Conservation (phyloP, 2,113 vertebrate species). For the Brachyhypopomus gauderio region DNA sequence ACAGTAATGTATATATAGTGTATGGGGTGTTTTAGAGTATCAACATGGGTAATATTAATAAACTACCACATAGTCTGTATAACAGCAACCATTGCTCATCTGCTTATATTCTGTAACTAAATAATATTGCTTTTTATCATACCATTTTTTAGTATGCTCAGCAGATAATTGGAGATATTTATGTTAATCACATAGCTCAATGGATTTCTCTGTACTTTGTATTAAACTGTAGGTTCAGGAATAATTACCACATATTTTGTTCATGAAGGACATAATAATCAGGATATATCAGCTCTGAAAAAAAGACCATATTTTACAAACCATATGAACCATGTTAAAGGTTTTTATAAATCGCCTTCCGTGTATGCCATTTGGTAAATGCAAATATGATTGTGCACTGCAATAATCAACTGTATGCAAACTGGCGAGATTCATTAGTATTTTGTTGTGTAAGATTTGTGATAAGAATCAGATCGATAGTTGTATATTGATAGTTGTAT, state of each 20-base stretch:
- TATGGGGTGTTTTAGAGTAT: no score
- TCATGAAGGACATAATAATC: slow-evolving; percentile 27
- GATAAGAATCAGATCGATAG: slow-evolving; percentile 26
- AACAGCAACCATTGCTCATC: background rate
- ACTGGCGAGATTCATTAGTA: slow-evolving; percentile 20
- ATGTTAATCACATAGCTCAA: background rate
- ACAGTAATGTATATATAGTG: no score
- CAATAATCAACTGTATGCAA: slow-evolving; percentile 24
- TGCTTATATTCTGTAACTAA: background rate
- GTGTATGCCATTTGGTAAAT: slow-evolving; percentile 25
- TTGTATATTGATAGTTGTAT: background rate
- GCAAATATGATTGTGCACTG: background rate
- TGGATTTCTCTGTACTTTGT: background rate
- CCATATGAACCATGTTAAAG: background rate
- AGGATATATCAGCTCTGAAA: slow-evolving; percentile 12
- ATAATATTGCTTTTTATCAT: background rate
- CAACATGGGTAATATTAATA: no score
- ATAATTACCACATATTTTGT: slow-evolving; percentile 19
- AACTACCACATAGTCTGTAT: background rate
- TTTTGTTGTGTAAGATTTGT: slow-evolving; percentile 18
- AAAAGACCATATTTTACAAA: background rate
- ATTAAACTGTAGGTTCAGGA: slow-evolving; percentile 27
- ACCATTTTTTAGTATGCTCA: background rate
- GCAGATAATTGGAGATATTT: background rate
- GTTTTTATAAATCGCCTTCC: background rate